Base-by-base conservation (phyloP, 2,797 vertebrate genomes). In the Ispidina lecontei region DNA sequence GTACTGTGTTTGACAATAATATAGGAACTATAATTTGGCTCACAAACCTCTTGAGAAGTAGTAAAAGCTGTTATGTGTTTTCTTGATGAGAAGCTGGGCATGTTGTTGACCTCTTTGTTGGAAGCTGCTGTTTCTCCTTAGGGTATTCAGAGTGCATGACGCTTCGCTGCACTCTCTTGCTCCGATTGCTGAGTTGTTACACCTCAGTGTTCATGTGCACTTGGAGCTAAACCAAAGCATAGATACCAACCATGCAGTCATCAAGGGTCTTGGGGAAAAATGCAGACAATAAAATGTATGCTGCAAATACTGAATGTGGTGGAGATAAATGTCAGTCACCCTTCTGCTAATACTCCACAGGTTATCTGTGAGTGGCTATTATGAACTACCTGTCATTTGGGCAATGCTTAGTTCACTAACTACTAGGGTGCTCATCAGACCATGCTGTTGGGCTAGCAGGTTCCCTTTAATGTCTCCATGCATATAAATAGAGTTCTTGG, bases 21-120 rank as follows among this genome's bases (percentile, higher is more conserved):
- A 95, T 10, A 87, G 74, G 46, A 84, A 64, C 89, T 87, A 77
- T 92, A 91, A 89, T 95, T 96, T 95, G 91, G 76, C 88, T 96
- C 94, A 83, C 93, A 96, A 95, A 95, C 82, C 80, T 93, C 93
- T 94, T 89, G 91, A 91, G 89, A 87, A 96, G 83, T 52, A 91
- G 77, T 94, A 91, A 91, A 95, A 94, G 33, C 51, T 26, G 35
- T 72, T 76, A 65, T 80, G 64, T 83, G 56, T 78, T 94, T 91
- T 83, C 81, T 58, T 86, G 91, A 77, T 90, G 90, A 93, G 87
- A 77, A 7, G 70, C 47, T 82, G 87, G 91, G 31, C 46, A 21
- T 91, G 84, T 31, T 74, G 90, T 94, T 96, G 96, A 94, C 94
- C 89, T 95, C 73, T 68, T 90, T 55, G 33, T 60, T 92, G 25